These are phyloP conservation scores for Helleia helle DNA, from an alignment of 2,888 invertebrate species.

Conservation along the genomic window DNA sequence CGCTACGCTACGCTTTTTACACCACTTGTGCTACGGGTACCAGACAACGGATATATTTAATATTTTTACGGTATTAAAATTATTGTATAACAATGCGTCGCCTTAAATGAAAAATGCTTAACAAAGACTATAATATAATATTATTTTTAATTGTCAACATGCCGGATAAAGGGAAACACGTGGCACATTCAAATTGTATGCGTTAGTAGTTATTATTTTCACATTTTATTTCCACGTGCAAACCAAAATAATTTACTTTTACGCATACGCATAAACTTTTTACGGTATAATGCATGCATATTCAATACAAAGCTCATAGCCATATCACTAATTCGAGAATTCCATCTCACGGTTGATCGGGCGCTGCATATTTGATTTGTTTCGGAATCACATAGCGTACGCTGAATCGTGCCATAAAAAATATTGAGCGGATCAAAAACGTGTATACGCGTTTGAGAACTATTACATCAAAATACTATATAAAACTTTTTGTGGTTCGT, in stretches of 20 bases:
- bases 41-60: too few relatives aligned
- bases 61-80: too few relatives aligned
- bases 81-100: too few relatives aligned
- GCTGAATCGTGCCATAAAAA: conserved; percentile 40
- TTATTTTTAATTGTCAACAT: too few relatives aligned
- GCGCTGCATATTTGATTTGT: conserved; percentile 69
- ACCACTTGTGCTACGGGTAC: too few relatives aligned
- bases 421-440: conserved; percentile 34
- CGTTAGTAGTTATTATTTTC: too few relatives aligned
- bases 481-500: background rate
- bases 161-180: too few relatives aligned
- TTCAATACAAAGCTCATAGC: conserved; percentile 19
- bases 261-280: conserved; percentile 1
- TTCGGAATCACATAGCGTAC: conserved; percentile 56
- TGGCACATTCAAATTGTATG: too few relatives aligned
- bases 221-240: too few relatives aligned
- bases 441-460: conserved; percentile 10
- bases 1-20: too few relatives aligned
- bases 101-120: too few relatives aligned
- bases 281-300: conserved; percentile 13
- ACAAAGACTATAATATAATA: too few relatives aligned
- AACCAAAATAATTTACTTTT: background rate
- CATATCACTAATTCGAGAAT: conserved; percentile 47
- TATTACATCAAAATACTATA: background rate
- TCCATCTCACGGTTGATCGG: conserved; percentile 61